Evolutionary conservation across 2,113 vertebrate species (phyloP).

Genomic region (Catharus minimus): DNA sequence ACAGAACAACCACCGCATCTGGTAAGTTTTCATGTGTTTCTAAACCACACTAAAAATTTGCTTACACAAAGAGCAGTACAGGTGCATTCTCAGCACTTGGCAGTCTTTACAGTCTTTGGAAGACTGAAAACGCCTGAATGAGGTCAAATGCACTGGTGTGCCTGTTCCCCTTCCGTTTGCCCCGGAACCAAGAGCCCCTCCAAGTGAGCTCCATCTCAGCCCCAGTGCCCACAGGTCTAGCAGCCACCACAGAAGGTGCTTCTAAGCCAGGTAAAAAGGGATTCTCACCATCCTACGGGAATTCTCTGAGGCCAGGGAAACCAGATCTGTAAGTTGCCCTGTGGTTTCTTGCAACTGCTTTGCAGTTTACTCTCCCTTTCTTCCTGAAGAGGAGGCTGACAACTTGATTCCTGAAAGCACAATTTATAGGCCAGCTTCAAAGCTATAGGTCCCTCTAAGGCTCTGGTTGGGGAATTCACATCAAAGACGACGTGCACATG

Average conservation of each 20-base stretch:
- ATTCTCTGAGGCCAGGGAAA: slow-evolving; percentile 60
- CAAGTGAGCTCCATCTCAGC: background rate
- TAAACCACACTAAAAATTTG: background rate
- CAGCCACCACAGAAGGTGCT: background rate
- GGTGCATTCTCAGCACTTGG: background rate
- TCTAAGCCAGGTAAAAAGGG: slow-evolving; percentile 19
- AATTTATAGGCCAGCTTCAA: slow-evolving; percentile 82
- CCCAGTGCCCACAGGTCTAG: background rate
- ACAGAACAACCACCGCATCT: background rate
- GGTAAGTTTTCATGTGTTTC: background rate
- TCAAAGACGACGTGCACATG: slow-evolving; percentile 69
- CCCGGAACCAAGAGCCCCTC: background rate
- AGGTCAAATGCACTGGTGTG: fast-evolving
- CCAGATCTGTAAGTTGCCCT: slow-evolving; percentile 67
- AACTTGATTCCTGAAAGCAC: slow-evolving; percentile 78
- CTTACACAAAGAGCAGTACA: background rate
- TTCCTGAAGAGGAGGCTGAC: slow-evolving; percentile 69
- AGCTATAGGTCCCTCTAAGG: slow-evolving; percentile 73
- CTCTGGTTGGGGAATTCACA: slow-evolving; percentile 76
- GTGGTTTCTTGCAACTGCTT: slow-evolving; percentile 52
- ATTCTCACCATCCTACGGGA: slow-evolving; percentile 26
- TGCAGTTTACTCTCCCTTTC: slow-evolving; percentile 57
- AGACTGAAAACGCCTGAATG: fast-evolving
- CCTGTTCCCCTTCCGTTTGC: background rate
- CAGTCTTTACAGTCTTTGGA: background rate